These are phyloP conservation scores for Odobenus rosmarus DNA, from an alignment of 2,113 vertebrate genomes.

Conservation along the genomic window DNA sequence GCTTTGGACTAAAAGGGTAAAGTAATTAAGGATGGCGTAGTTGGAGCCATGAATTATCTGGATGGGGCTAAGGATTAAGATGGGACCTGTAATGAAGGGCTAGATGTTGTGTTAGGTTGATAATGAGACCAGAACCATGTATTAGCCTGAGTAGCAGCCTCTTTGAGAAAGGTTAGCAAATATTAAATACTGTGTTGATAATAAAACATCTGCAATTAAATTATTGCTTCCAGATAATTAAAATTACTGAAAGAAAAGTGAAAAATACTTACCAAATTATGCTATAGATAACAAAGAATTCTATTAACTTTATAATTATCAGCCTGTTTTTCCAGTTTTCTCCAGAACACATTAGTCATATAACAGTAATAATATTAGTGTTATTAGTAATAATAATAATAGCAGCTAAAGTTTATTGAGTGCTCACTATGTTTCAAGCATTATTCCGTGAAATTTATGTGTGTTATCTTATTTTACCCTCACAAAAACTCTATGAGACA, in stretches of 20 bases:
- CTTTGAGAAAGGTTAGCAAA: conserved; percentile 5
- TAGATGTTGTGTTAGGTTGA: neutral
- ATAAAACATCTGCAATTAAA: neutral
- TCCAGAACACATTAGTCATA: neutral
- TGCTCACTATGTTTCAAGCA: neutral
- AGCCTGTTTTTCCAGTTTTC: neutral
- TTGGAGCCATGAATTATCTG: neutral
- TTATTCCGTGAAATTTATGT: neutral
- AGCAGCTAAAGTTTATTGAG: neutral
- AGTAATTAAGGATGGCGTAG: neutral
- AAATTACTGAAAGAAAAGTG: conserved; percentile 8
- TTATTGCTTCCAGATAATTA: neutral
- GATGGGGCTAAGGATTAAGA: neutral
- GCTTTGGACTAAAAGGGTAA: neutral
- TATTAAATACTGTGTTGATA: neutral
- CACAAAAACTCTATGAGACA: neutral
- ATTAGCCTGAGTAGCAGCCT: neutral
- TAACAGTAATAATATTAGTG: neutral
- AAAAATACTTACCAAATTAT: neutral
- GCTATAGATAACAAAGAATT: neutral
- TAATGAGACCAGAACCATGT: neutral
- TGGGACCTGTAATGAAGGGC: neutral
- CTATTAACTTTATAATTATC: conserved; percentile 8
- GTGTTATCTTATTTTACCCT: neutral
- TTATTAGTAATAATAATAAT: neutral